Conservation (phyloP, 2,797 vertebrate species). For the Spinus pinus region DNA sequence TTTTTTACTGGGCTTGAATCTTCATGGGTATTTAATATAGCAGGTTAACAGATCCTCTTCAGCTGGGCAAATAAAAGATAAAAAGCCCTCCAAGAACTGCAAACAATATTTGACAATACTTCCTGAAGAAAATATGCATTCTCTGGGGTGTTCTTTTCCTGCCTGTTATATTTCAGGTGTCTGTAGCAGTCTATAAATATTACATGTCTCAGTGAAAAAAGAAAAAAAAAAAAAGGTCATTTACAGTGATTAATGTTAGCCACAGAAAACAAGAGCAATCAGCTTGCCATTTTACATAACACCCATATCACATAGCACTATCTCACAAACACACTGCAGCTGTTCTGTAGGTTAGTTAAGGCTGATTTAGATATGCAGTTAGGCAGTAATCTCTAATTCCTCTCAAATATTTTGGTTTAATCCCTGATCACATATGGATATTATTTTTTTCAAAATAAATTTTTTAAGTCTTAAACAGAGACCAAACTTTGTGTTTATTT, state of each 20-base stretch:
- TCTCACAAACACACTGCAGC: neutral
- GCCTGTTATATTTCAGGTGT: neutral
- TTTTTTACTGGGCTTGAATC: neutral
- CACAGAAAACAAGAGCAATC: neutral
- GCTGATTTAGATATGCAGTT: slow-evolving; percentile 9
- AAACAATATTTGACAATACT: neutral
- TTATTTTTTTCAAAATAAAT: neutral
- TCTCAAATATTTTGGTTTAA: slow-evolving; percentile 17
- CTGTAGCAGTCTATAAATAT: neutral
- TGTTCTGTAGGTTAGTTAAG: slow-evolving; percentile 27
- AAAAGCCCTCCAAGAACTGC: neutral
- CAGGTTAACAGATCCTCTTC: neutral
- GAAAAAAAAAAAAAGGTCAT: neutral
- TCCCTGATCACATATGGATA: neutral
- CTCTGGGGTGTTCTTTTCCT: neutral
- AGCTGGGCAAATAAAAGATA: neutral
- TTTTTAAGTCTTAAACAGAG: neutral
- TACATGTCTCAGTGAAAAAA: no score
- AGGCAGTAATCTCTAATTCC: slow-evolving; percentile 36
- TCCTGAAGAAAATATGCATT: neutral
- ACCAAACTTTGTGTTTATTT: neutral
- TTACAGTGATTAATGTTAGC: neutral
- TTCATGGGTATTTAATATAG: neutral
- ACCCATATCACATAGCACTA: neutral
- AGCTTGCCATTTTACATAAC: slow-evolving; percentile 20